Evolutionary conservation across 2,113 vertebrate genomes (phyloP).

Genomic region (Gila orcuttii): DNA sequence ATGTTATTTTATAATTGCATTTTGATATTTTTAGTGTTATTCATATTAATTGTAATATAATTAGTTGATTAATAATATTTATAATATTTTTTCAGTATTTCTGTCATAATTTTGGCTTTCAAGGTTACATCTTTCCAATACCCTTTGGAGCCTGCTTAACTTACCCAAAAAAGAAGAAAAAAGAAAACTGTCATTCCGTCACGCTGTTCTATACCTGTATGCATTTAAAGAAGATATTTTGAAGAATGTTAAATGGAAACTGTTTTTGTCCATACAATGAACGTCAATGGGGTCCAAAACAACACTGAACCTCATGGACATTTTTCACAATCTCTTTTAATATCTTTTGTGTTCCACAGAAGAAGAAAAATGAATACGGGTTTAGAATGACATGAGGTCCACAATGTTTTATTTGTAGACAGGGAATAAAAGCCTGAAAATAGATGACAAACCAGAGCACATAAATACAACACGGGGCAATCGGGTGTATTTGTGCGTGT

Average conservation of each 20-base stretch:
- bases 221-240: neutral
- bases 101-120: neutral
- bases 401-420: neutral
- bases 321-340: neutral
- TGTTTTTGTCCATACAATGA: neutral
- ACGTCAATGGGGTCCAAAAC: neutral
- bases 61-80: neutral
- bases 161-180: neutral
- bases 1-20: neutral
- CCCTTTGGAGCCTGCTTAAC: too few relatives aligned
- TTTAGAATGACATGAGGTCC: neutral
- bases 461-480: neutral
- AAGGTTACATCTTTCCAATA: neutral
- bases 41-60: neutral
- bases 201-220: neutral
- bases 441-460: constrained; percentile 7
- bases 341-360: neutral
- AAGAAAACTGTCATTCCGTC: neutral
- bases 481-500: constrained; percentile 11
- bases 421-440: neutral
- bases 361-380: neutral
- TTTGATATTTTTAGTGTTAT: neutral
- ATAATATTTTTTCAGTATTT: neutral
- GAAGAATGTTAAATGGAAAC: neutral
- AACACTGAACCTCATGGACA: neutral